A percentile compares a stretch with the other conserved stretches of the same genome.
Evolutionary conservation across 2,888 invertebrate genomes (phyloP).

Genomic region (Lathronympha strigana): DNA sequence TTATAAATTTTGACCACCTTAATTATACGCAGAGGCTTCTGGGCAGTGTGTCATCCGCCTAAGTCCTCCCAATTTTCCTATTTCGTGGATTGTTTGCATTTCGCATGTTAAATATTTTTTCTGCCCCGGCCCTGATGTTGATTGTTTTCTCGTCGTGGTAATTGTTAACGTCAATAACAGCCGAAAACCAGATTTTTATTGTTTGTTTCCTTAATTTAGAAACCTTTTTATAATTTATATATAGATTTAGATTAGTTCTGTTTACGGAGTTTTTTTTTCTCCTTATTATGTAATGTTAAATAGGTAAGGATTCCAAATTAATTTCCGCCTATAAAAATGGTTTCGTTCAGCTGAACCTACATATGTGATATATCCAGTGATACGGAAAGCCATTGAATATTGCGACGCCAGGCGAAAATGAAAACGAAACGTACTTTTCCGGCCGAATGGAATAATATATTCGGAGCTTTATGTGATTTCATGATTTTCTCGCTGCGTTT

Average conservation of each 20-base stretch:
- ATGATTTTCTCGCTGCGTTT: constrained; percentile 47
- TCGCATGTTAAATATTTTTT: constrained; percentile 21
- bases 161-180: constrained; percentile 33
- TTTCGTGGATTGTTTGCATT: constrained; percentile 21
- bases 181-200: constrained; percentile 9
- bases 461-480: constrained; percentile 7
- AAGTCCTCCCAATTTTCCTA: not conserved
- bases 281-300: too few relatives aligned
- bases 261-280: too few relatives aligned
- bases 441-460: constrained; percentile 44
- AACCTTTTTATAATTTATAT: not conserved
- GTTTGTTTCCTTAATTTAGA: not conserved
- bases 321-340: too few relatives aligned
- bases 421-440: constrained; percentile 52
- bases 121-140: constrained; percentile 9
- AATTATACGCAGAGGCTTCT: too few relatives aligned
- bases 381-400: constrained; percentile 38
- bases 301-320: not conserved
- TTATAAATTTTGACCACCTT: too few relatives aligned
- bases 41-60: too few relatives aligned
- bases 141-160: constrained; percentile 30
- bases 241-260: not conserved
- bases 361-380: constrained; percentile 14
- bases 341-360: constrained; percentile 8
- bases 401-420: constrained; percentile 47